phyloP scores from a whole-genome alignment of 2,888 invertebrate species.

The Drosophila stalkeri region DNA sequence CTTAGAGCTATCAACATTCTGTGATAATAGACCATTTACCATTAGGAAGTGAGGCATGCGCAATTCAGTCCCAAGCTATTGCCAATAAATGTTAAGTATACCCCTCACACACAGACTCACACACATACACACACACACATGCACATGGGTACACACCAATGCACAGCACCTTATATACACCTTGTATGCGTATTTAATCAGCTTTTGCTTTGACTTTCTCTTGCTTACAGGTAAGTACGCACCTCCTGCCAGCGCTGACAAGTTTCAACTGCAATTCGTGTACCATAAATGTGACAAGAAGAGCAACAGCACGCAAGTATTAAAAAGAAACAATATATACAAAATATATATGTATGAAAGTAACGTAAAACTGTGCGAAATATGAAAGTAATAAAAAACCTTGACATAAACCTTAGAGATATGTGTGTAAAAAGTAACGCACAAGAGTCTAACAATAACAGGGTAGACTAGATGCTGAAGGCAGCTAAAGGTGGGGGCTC shows the following conservation, averaged over 20 bases:
- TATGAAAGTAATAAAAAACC: constrained; percentile 68
- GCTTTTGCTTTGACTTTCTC: constrained; percentile 59
- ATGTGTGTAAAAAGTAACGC: constrained; percentile 69
- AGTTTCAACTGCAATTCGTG: constrained; percentile 70
- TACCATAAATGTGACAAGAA: constrained; percentile 32
- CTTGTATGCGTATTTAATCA: constrained; percentile 63
- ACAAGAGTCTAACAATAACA: constrained; percentile 70
- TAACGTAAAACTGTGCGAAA: constrained; percentile 34
- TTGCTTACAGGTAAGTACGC: constrained; percentile 75
- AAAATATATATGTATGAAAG: constrained; percentile 22
- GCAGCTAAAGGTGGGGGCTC: constrained; percentile 4
- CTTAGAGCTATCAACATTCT: constrained; percentile 45
- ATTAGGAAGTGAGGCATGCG: constrained; percentile 65
- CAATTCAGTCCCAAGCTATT: constrained; percentile 48
- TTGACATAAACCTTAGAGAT: constrained; percentile 78
- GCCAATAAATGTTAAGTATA: constrained; percentile 68
- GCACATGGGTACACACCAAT: not conserved
- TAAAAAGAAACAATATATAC: constrained; percentile 16
- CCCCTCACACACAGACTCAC: constrained; percentile 14
- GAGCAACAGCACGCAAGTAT: constrained; percentile 27
- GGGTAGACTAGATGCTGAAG: constrained; percentile 1
- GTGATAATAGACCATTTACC: constrained; percentile 60
- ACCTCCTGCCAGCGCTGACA: constrained; percentile 61
- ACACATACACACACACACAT: constrained; percentile 3
- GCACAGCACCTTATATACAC: not conserved